Base-by-base conservation (phyloP, 2,797 vertebrate species). In the Acanthurus tractus region DNA sequence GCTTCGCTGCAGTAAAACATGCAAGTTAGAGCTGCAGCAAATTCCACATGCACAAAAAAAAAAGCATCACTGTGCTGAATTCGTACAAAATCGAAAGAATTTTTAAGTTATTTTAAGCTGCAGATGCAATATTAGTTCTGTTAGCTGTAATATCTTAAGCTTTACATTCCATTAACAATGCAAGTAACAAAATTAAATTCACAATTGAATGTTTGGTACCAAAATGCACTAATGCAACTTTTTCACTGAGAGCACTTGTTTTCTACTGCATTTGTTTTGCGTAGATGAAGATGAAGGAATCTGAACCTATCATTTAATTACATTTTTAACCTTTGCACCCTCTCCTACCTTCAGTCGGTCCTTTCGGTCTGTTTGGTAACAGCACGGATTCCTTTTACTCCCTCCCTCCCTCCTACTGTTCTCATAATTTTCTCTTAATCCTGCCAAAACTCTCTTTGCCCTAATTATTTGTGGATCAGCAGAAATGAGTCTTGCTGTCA, bases 401-500 rank as follows among this genome's bases (percentile, higher is more conserved):
- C 36, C 34, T 71, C 45, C 55, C 63, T 29, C 29, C 29, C 29
- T 29, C 38, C 36, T 57, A 38, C 18, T 42, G 49, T 81, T 77
- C 42, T 45, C 46, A 46, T 40, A 11, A 29, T 65, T 56, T 78
- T 38, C 34, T 70, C 25, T 44, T 8, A 44, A 45, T 79, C 7
- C 59, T 69, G 63, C 61, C 57, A 64, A 63, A 73, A 53, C 38
- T 25, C 8, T 40, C 20, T 54, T 48, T 56, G 40, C 34, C 38
- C 46, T 40, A 76, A 68, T 75, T 76, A 77, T 74, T 3, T 62
- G 56, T 56, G 71, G 71, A 85, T 86, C 80, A 86, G 50, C 55
- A 50, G 22, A 48, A 78, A 55, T 23, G 23, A 45, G 49, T 48
- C 48, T 56, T 29, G 54, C 75, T 49, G 52, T 55, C 23, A 3